A percentile compares a stretch with the other conserved stretches of the same genome.
Evolutionary conservation across 2,888 invertebrate species (phyloP).

Genomic region (Hypolimnas misippus): DNA sequence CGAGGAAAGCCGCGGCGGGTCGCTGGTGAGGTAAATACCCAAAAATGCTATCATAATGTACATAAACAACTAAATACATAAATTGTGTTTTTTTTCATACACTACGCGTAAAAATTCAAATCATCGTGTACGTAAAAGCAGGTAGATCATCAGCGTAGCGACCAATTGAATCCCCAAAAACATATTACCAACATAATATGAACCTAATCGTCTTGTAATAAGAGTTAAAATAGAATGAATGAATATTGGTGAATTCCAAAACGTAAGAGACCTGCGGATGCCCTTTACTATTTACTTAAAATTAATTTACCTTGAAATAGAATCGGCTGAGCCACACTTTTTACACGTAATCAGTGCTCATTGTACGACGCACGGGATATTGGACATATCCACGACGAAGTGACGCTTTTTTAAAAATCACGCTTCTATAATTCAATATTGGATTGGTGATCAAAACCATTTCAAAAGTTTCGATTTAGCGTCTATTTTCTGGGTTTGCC

Average conservation of each 20-base stretch:
- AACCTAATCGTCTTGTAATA: background rate
- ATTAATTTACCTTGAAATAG: slow-evolving; percentile 38
- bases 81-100: slow-evolving; percentile 5
- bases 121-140: slow-evolving; percentile 9
- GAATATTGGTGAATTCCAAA: slow-evolving; percentile 26
- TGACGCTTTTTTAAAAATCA: background rate
- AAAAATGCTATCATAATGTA: no score
- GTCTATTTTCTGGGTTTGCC: no score
- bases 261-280: slow-evolving; percentile 32
- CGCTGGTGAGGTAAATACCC: no score
- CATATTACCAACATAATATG: background rate
- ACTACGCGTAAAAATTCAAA: background rate
- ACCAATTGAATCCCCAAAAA: background rate
- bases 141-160: slow-evolving; percentile 8
- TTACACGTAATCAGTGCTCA: background rate
- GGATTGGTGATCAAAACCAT: background rate
- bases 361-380: background rate
- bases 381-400: background rate
- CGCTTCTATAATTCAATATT: background rate
- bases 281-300: slow-evolving; percentile 32
- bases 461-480: background rate
- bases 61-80: no score
- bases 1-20: no score
- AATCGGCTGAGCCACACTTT: slow-evolving; percentile 24
- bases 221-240: slow-evolving; percentile 18